Evolutionary conservation across 2,888 invertebrate species (phyloP).

Genomic region (Phyllotreta cruciferae): DNA sequence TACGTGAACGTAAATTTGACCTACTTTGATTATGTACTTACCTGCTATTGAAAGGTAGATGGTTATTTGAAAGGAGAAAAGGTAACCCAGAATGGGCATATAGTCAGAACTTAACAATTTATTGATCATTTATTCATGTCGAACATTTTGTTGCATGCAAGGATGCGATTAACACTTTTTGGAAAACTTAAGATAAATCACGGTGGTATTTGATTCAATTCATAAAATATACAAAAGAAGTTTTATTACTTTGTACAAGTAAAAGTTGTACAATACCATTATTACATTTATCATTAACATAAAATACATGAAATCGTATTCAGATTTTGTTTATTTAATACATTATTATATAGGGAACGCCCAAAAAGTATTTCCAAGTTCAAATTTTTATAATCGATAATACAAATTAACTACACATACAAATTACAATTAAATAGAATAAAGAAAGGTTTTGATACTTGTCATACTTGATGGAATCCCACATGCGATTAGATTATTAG

Average conservation of each 20-base stretch:
- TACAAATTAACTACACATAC: too few relatives aligned
- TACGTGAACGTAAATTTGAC: too few relatives aligned
- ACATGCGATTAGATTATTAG: slow-evolving; percentile 43
- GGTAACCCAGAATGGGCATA: slow-evolving; percentile 25
- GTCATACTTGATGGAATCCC: not conserved
- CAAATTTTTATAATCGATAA: not conserved
- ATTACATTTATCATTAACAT: slow-evolving; percentile 17
- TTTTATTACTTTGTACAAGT: slow-evolving; percentile 47
- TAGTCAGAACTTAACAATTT: slow-evolving; percentile 34
- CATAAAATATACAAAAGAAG: slow-evolving; percentile 38
- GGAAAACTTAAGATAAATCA: slow-evolving; percentile 33
- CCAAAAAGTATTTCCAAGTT: not conserved
- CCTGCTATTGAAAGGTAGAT: not conserved
- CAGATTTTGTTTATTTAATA: not conserved
- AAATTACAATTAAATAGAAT: not conserved
- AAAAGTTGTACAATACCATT: slow-evolving; percentile 45
- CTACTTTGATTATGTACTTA: not conserved
- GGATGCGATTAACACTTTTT: slow-evolving; percentile 28
- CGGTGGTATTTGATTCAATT: slow-evolving; percentile 35
- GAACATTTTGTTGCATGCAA: slow-evolving; percentile 28
- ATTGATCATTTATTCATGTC: slow-evolving; percentile 32
- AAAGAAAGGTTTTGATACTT: not conserved
- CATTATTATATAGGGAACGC: not conserved
- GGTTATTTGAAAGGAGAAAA: not conserved
- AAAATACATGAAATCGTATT: slow-evolving; percentile 14